Evolutionary conservation across 64 coral and sea anemone genomes (phyloP), one percentile per base, ranked within the genome.

Genomic region (Montipora sp.): DNA sequence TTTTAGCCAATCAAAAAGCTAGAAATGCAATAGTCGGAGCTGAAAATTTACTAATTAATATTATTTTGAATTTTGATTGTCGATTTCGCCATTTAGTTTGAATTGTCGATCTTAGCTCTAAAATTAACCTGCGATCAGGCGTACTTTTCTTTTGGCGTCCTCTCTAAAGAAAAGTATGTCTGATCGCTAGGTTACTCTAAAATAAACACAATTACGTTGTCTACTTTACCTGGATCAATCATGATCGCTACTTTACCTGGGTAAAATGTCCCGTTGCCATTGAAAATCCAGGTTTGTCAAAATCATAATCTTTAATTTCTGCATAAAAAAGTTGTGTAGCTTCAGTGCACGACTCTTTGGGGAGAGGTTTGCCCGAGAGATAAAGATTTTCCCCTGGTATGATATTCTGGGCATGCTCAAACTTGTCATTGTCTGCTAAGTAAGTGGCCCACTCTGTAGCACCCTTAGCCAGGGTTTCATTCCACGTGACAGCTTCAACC

Each of bases 191-290:
- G 36, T 36, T 36, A 36, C 36, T 36, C 36, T 36, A 36, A 36
- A 36, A 36, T 36, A 36, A 36, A 36, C 36, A 36, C 36, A 36
- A 11, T 57, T 57, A 57, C 53, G 53, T 57, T 87, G 61, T 20
- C 11, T 11, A 60, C 9, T 18, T 57, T 71, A 93, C 93, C 93
- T 94, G 93, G 5, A 88, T 94, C 44, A 94, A 94, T 36, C 1
- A 78, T 20, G 2, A 22, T 47, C 13, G 8, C 11, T 11, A 60
- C 9, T 18, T 57, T 71, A 93, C 93, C 93, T 94, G 93, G 5
- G 93, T 94, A 44, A 94, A 94, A 70, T 94, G 93, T 10, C 93
- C 93, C 12, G 93, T 94, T 57, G 71, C 55, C 93, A 85, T 48
- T 5, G 88, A 78, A 67, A 94, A 94, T 14, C 93, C 93, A 85